Evolutionary conservation across 2,113 vertebrate species (phyloP), one percentile per base, ranked within the genome.

Genomic region (Myotis davidii): DNA sequence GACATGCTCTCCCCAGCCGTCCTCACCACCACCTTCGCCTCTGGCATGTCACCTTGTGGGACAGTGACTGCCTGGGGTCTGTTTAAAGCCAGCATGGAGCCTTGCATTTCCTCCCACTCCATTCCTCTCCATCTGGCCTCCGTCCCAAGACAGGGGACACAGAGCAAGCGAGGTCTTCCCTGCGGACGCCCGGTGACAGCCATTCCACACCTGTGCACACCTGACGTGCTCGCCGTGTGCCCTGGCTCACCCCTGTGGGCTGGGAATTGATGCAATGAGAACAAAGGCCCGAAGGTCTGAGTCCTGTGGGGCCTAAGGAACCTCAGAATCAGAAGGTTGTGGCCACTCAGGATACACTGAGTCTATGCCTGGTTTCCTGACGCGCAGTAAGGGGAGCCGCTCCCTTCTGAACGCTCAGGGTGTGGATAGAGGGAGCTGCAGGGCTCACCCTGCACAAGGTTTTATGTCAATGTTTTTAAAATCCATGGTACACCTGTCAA

Each of bases 381-480:
- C 74, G 25, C 6, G 25, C 3, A 2, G 8, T 0, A 2, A 6
- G 2, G 7, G 10, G 37, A 65, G 27, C 0, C 5, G 25, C 13
- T 70, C 67, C 39, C 64, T 85, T 70, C 20, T 45, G 4, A 37
- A 61, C 12, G 59, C 5, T 69, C 74, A 39, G 39, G 42, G 10
- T 73, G 34, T 48, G 0, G 20, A 56, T 4, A 9, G 61, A 13
- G 9, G 61, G 5, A 67, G 20, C 6, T 21, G 39, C 25, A 42
- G 10, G 10, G 5, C 23, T 65, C n/a, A 8, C 12, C 5, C 20
- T 13, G 25, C 13, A 34, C 27, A 18, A 54, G 3, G 17, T n/a
- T 82, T 67, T 32, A 23, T 59, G 54, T 34, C 64, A 14, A 25
- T 2, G 37, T 69, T 54, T 56, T 50, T 1, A 16, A 32, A 14